phyloP scores from a whole-genome alignment of 2,888 invertebrate species.

The Poecilobothrus nobilitatus region DNA sequence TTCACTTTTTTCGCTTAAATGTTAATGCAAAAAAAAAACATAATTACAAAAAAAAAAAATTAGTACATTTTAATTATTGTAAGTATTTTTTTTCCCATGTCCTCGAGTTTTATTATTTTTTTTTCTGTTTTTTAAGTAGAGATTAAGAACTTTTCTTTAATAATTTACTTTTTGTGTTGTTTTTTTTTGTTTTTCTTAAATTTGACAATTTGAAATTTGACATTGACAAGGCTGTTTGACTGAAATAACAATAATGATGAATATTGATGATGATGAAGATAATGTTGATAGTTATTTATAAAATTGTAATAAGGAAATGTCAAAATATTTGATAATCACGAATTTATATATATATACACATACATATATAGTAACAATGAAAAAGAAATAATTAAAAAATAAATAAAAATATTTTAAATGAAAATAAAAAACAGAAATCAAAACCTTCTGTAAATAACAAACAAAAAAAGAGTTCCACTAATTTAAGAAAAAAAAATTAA shows the following conservation, averaged over 20 bases:
- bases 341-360: no score
- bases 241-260: neutral
- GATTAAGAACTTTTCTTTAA: neutral
- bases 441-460: no score
- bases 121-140: neutral
- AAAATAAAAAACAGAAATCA: no score
- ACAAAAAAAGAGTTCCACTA: no score
- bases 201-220: no score
- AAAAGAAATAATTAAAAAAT: neutral
- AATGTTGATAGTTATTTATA: neutral
- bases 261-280: no score
- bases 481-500: no score
- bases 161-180: no score
- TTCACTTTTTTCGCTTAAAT: neutral
- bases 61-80: neutral
- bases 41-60: no score
- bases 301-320: conserved; percentile 6
- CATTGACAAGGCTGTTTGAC: neutral
- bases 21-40: neutral
- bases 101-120: neutral
- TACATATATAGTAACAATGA: neutral
- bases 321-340: neutral
- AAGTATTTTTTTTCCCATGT: neutral
- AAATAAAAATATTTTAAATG: no score
- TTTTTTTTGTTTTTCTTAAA: no score